Conservation (phyloP, 2,797 vertebrate genomes). For the Lophius americanus region DNA sequence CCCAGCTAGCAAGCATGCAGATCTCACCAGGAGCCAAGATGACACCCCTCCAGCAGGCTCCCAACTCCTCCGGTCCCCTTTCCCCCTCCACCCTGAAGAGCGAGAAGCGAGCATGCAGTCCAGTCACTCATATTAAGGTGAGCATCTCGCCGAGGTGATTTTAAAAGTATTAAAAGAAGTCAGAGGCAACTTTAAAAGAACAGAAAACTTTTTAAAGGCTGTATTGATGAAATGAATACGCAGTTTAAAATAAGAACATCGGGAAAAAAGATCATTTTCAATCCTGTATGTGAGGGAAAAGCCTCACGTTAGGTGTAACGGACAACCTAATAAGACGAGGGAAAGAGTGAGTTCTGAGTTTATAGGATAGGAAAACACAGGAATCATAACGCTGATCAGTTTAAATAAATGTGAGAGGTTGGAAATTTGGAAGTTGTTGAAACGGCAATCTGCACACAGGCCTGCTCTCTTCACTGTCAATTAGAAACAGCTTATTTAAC, state of each 20-base stretch:
- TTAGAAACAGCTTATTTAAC: constrained; percentile 69
- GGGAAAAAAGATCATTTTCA: too few species aligned
- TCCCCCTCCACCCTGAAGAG: constrained; percentile 91
- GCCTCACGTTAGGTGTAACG: neutral
- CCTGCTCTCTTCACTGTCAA: constrained; percentile 34
- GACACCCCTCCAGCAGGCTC: constrained; percentile 88
- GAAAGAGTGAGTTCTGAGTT: constrained; percentile 30
- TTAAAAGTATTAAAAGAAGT: neutral
- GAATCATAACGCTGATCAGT: constrained; percentile 27
- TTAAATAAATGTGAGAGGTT: constrained; percentile 41
- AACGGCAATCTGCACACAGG: constrained; percentile 28
- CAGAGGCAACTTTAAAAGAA: neutral
- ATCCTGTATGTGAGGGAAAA: neutral
- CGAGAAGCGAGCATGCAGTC: constrained; percentile 92
- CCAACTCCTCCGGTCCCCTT: constrained; percentile 86
- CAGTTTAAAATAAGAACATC: too few species aligned
- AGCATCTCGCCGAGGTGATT: neutral
- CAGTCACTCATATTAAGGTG: constrained; percentile 92
- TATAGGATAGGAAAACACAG: constrained; percentile 24
- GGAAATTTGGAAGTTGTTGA: constrained; percentile 58
- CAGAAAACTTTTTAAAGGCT: neutral
- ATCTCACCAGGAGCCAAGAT: constrained; percentile 95
- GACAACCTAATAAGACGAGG: constrained; percentile 27
- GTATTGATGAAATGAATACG: neutral
- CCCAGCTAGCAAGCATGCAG: constrained; percentile 97